These are phyloP conservation scores for Vireo griseus DNA, from an alignment of 2,797 vertebrate genomes.

Conservation along the genomic window DNA sequence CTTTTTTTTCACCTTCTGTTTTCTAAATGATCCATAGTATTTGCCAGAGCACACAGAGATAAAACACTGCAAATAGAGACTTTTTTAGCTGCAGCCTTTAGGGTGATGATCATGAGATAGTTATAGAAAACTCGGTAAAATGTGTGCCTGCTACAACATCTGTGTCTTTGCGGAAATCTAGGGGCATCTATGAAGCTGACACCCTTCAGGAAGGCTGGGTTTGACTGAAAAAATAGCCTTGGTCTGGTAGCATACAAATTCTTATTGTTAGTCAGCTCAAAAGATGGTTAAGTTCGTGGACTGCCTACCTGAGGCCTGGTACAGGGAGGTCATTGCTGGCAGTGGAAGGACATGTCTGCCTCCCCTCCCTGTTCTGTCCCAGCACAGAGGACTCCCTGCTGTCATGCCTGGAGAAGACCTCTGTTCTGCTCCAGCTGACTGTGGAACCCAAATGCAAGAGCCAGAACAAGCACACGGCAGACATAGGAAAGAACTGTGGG, in stretches of 20 bases:
- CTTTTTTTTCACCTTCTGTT: not conserved
- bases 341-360: not conserved
- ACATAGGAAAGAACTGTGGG: not conserved
- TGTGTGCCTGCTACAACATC: not conserved
- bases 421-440: not conserved
- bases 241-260: not conserved
- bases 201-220: not conserved
- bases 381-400: not conserved
- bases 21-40: not conserved
- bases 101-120: not conserved
- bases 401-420: not conserved
- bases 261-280: not conserved
- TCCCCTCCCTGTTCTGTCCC: not conserved
- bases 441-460: not conserved
- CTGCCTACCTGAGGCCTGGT: not conserved
- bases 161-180: not conserved
- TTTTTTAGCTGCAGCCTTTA: not conserved
- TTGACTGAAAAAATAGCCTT: not conserved
- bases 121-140: not conserved
- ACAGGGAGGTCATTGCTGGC: not conserved
- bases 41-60: not conserved
- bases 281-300: not conserved
- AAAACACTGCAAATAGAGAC: not conserved
- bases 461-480: not conserved
- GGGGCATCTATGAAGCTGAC: not conserved